These are phyloP conservation scores for Clamator glandarius DNA, from an alignment of 2,797 vertebrate genomes.

Conservation along the genomic window DNA sequence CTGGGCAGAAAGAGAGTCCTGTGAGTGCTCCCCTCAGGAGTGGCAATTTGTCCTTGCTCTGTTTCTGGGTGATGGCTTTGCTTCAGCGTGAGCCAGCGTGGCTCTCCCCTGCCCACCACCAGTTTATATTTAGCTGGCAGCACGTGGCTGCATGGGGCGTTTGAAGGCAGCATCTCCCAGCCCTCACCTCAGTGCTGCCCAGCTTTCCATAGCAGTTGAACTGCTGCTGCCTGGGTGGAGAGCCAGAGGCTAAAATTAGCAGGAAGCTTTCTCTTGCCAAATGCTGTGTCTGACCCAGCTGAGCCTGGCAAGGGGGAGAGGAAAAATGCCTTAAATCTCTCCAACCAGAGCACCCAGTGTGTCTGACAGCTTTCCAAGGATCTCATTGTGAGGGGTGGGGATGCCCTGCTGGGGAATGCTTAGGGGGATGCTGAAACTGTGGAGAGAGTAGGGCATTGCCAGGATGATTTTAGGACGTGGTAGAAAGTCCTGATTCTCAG, in stretches of 20 bases:
- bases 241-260: conserved; percentile 77
- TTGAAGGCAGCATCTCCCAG: conserved; percentile 33
- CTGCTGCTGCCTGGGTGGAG: conserved; percentile 73
- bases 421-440: not conserved
- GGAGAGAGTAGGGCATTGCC: not conserved
- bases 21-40: fast-evolving
- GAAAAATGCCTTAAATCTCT: not conserved
- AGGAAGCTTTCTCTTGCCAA: conserved; percentile 63
- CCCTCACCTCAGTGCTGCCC: conserved; percentile 60
- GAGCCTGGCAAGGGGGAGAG: not conserved
- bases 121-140: conserved; percentile 5
- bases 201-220: conserved; percentile 45
- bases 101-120: not conserved
- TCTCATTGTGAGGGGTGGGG: not conserved
- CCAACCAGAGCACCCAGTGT: not conserved
- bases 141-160: not conserved
- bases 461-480: fast-evolving
- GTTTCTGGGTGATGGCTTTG: fast-evolving
- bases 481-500: not conserved
- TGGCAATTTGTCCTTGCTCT: not conserved
- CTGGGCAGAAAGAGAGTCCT: not conserved
- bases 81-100: not conserved
- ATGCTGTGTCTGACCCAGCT: conserved; percentile 27
- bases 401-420: not conserved
- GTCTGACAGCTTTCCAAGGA: not conserved